These are phyloP conservation scores for Polydrusus pterygomalis DNA, from an alignment of 2,888 invertebrate species.

Conservation along the genomic window DNA sequence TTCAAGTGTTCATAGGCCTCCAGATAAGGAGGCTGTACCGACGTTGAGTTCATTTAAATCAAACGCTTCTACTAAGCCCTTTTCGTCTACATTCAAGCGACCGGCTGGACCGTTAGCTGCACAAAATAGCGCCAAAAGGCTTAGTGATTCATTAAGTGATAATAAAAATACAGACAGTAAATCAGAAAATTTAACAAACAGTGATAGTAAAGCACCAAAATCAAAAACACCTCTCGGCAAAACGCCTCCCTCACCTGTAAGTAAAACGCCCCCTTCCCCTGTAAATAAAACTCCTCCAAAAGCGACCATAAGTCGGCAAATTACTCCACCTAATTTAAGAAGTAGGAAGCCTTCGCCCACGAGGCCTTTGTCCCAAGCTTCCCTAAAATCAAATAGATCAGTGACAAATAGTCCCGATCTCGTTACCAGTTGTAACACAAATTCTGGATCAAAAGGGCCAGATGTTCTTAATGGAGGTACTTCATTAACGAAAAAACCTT, in stretches of 20 bases:
- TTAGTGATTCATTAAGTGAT: slow-evolving; percentile 38
- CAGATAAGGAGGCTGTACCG: slow-evolving; percentile 43
- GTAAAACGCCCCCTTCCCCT: slow-evolving; percentile 60
- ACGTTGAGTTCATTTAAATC: slow-evolving; percentile 64
- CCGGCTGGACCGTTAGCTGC: slow-evolving; percentile 60
- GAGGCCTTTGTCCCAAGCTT: slow-evolving; percentile 59
- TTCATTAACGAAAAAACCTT: slow-evolving; percentile 64
- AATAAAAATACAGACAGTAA: slow-evolving; percentile 44
- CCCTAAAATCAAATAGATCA: slow-evolving; percentile 63
- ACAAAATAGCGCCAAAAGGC: slow-evolving; percentile 29
- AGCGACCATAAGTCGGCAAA: slow-evolving; percentile 61
- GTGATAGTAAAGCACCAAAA: slow-evolving; percentile 57
- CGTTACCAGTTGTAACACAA: slow-evolving; percentile 80
- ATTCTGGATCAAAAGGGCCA: slow-evolving; percentile 76
- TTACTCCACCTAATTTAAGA: slow-evolving; percentile 71
- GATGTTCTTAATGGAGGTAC: slow-evolving; percentile 74
- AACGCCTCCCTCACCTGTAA: slow-evolving; percentile 57
- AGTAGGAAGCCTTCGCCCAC: slow-evolving; percentile 68
- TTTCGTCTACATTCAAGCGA: slow-evolving; percentile 60
- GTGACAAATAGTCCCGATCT: slow-evolving; percentile 80
- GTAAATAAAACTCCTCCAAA: slow-evolving; percentile 55
- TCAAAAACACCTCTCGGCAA: slow-evolving; percentile 57
- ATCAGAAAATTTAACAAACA: slow-evolving; percentile 54
- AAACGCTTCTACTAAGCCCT: slow-evolving; percentile 60
- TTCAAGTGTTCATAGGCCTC: slow-evolving; percentile 36